These are phyloP conservation scores for Aradophagus sp. DNA, from an alignment of 1,140 invertebrate species.

Conservation along the genomic window DNA sequence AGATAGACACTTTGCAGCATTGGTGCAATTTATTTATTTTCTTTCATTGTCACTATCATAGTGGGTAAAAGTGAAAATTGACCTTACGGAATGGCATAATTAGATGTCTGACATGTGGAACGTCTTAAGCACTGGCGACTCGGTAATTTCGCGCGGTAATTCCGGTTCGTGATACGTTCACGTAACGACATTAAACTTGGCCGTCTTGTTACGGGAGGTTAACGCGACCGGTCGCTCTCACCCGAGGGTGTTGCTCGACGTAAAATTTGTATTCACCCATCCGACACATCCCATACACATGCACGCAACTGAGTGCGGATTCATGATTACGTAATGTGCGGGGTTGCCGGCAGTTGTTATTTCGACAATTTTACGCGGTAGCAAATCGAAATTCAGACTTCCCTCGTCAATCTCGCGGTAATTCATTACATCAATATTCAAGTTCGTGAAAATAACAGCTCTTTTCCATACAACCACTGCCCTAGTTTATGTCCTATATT, in stretches of 20 bases:
- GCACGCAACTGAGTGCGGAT: slow-evolving; percentile 1
- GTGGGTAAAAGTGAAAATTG: no score
- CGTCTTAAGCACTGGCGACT: slow-evolving; percentile 10
- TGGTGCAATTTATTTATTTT: no score
- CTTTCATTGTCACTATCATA: no score
- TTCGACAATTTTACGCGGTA: slow-evolving; percentile 1
- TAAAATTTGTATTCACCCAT: slow-evolving; percentile 38
- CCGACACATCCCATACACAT: slow-evolving; percentile 22
- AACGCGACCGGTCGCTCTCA: slow-evolving; percentile 9
- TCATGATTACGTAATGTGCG: slow-evolving; percentile 6
- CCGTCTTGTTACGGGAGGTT: slow-evolving; percentile 24
- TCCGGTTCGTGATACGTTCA: slow-evolving; percentile 27
- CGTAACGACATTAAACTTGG: slow-evolving; percentile 33
- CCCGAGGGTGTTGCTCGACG: slow-evolving; percentile 9
- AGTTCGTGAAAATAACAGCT: no score
- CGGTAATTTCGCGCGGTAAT: slow-evolving; percentile 27
- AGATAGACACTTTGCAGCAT: no score
- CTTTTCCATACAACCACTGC: no score
- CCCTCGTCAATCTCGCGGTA: background rate
- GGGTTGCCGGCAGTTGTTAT: slow-evolving; percentile 13
- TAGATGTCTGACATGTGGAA: no score
- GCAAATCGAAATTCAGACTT: slow-evolving; percentile 5
- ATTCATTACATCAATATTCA: no score
- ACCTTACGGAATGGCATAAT: no score
- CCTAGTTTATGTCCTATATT: no score